Evolutionary conservation across 2,113 vertebrate species (phyloP), one percentile per base, ranked within the genome.

Genomic region (Tapirus terrestris): DNA sequence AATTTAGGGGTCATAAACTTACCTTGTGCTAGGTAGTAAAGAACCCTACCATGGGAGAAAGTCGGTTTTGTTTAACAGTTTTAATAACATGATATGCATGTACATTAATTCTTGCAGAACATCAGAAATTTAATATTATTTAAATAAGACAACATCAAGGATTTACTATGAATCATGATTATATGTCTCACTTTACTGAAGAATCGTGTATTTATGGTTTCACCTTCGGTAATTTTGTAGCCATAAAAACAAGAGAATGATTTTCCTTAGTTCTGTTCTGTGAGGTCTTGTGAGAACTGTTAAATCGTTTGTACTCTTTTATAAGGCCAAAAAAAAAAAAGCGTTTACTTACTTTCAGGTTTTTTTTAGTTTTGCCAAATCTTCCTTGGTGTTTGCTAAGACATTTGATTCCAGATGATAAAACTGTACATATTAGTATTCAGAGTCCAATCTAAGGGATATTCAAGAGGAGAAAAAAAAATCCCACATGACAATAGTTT

Each of bases 161-260:
- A 17, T 39, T 96, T 95, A 48, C 20, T 93, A 2, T 93, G 18
- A 85, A 53, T 94, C 56, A 73, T 12, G 20, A 60, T 43, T 88
- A 2, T 60, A 13, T 72, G 45, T 31, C 61, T 77, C 92, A 94
- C 80, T 96, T 96, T 23, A 96, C 92, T 98, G 14, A 97, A 96
- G 83, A 97, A 97, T 89, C 73, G 89, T 98, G 53, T 48, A 39
- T 97, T 98, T 98, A 92, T 90, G 70, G 96, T 80, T 67, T 98
- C 96, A 96, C 43, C 75, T 97, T 97, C 95, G 89, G 56, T 96
- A 97, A 84, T 98, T 97, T 91, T 76, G 82, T 97, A 98, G 93
- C 88, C 98, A 97, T 98, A 98, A 97, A 98, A 98, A 98, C 98
- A 97, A 87, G 63, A 90, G 96, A 97, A 97, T 97, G 91, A 90